Base-by-base conservation (phyloP, 1,140 invertebrate genomes). In the Acromyrmex echinatior region DNA sequence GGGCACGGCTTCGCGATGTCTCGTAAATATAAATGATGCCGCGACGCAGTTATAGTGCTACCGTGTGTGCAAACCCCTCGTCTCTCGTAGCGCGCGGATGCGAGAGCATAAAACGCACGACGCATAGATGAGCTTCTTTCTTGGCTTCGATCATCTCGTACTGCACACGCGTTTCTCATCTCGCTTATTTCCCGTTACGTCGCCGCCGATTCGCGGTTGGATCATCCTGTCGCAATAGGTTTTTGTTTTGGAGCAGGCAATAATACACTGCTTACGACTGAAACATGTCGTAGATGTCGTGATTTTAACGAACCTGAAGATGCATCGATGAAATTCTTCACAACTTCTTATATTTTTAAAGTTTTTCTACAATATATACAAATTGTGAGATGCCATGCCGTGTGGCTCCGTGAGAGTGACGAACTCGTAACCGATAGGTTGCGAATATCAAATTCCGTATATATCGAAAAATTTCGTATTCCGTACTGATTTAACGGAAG, bases 11-110 rank as follows among this genome's bases (percentile, higher is more conserved):
- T 84, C 92, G 91, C 91, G 91, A 91, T 94, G 94, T 95, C 93
- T 95, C 94, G 94, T 95, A 95, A 95, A 95, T 95, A 95, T 95
- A 95, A 95, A 95, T 95, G 94, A 95, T 95, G 92, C 94, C 92
- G 92, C 92, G 93, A 93, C 91, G 92, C 90, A 91, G 92, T 95
- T 94, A 93, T 94, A 92, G 92, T 88, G 93, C 94, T 94, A 94
- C 93, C 92, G 93, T 92, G 91, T 88, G 78, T 79, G 74, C 7
- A 28, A 45, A 12, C 25, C 58, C 68, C 21, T 49, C 18, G n/a
- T 31, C 68, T 58, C 68, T 49, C 49, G 35, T 45, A 18, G 53
- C 53, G 68, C 56, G 74, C 80, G 78, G 82, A 88, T 88, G 70
- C 90, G 65, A 80, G 88, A 68, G 77, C 92, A 91, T 92, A 92